Conservation (phyloP, 2,797 vertebrate genomes). For the Martes flavigula region DNA sequence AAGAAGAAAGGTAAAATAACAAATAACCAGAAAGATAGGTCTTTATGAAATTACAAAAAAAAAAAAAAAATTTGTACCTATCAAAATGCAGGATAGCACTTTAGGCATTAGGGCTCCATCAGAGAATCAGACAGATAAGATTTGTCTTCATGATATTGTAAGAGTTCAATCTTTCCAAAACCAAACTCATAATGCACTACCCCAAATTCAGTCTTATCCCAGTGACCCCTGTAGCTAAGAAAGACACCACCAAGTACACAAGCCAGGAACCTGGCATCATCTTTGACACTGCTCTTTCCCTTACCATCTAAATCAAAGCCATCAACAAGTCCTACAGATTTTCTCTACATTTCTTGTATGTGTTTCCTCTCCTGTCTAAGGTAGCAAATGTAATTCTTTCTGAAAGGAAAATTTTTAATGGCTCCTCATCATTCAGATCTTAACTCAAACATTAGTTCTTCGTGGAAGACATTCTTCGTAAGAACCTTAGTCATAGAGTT, state of each 20-base stretch:
- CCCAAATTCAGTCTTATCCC: background rate
- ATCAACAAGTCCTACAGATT: background rate
- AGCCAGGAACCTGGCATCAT: background rate
- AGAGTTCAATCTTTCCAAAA: background rate
- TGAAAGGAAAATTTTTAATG: background rate
- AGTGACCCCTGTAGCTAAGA: background rate
- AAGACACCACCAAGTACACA: background rate
- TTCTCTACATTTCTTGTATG: background rate
- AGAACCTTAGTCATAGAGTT: background rate
- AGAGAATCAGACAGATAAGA: background rate
- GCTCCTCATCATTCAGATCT: background rate
- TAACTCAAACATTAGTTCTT: background rate
- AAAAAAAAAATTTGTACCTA: background rate
- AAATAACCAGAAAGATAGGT: background rate
- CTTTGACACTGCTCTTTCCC: background rate
- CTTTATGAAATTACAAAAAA: constrained; percentile 1
- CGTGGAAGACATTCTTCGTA: background rate
- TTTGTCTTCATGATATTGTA: background rate
- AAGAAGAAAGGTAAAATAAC: background rate
- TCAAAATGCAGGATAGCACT: background rate
- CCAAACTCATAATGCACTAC: background rate
- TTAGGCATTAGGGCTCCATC: background rate
- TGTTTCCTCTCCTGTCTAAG: background rate
- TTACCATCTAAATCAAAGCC: background rate
- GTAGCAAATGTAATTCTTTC: background rate